Evolutionary conservation across 2,113 vertebrate species (phyloP), one percentile per base, ranked within the genome.

Genomic region (Malurus melanocephalus): DNA sequence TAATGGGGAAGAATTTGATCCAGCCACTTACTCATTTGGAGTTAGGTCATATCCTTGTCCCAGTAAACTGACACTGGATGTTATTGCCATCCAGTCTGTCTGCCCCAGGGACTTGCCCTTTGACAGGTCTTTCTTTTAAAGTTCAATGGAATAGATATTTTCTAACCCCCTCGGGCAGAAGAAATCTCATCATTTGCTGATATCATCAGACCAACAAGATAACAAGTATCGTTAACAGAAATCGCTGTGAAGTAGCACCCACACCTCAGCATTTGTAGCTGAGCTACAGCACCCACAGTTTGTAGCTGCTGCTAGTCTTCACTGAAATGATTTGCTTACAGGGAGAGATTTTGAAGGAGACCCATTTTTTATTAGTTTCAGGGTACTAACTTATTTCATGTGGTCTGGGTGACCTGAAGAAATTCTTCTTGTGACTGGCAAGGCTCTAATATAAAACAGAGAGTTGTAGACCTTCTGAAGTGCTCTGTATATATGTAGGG

Each of bases 91-190:
- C 79, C 93, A 91, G 80, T 75, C 57, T 92, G 13, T 75, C 61
- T 84, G 10, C 87, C 89, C 93, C 48, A 49, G 85, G 74, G 91
- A 83, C 57, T 46, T 94, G 85, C 76, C 80, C 88, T 92, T 96
- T 94, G 94, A 82, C 73, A 80, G 57, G 23, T 85, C 77, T 93
- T 73, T 76, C 85, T 93, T 95, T 85, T 93, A 80, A 89, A 88
- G 88, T 95, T 94, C 94, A 94, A 85, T 80, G 62, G 68, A 92
- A 88, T 89, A 92, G 91, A 88, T 93, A 80, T 89, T 95, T 94
- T 89, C 73, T 60, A 85, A 33, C 38, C 46, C 76, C 13, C 68
- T 64, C 68, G 88, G 68, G 76, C 45, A 88, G 80, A 80, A 88
- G 85, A 94, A 92, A 93, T 95, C 88, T 85, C 53, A 65, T 93